These are phyloP conservation scores for Leptobrachium leishanense DNA, from an alignment of 2,113 vertebrate species.

Conservation along the genomic window DNA sequence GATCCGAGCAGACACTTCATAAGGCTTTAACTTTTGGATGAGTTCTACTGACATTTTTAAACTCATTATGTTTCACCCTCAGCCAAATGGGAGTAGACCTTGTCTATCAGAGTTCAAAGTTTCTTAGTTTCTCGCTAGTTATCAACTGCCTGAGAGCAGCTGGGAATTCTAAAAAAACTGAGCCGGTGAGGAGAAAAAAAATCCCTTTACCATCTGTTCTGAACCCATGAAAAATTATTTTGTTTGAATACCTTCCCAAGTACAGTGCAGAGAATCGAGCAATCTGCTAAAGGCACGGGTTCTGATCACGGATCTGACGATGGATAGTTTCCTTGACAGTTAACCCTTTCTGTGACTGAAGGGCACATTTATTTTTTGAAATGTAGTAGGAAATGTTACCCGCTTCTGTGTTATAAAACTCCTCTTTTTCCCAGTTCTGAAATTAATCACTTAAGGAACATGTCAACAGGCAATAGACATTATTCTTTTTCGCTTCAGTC, in stretches of 20 bases:
- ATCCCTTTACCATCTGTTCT: background rate
- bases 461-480: too few relatives aligned
- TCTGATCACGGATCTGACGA: too few relatives aligned
- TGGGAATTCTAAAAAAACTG: background rate
- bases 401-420: too few relatives aligned
- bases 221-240: background rate
- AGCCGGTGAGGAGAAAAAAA: background rate
- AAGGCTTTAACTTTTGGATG: conserved; percentile 2
- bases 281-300: too few relatives aligned
- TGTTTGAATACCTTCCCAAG: background rate
- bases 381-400: too few relatives aligned
- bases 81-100: background rate
- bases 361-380: too few relatives aligned
- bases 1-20: background rate
- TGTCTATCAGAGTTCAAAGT: conserved; percentile 1
- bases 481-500: too few relatives aligned
- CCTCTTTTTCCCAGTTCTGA: too few relatives aligned
- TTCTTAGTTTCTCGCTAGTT: background rate
- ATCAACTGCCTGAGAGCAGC: background rate
- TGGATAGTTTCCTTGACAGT: too few relatives aligned
- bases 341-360: too few relatives aligned
- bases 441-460: too few relatives aligned
- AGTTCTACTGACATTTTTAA: background rate
- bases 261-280: background rate
- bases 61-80: background rate